phyloP scores from a whole-genome alignment of 92 coral and sea anemone genomes.

The Bergia puertoricense region DNA sequence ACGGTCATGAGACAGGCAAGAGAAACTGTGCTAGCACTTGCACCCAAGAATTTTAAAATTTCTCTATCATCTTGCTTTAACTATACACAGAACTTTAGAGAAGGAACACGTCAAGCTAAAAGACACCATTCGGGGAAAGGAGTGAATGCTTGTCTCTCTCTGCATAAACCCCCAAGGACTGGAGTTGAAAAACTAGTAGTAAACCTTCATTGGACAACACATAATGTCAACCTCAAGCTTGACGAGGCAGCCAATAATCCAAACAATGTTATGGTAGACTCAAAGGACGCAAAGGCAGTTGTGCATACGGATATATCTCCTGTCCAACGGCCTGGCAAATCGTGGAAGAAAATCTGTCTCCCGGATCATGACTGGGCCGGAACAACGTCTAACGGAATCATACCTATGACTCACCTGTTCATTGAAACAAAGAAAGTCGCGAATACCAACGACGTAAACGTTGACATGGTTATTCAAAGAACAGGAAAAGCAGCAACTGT shows the following conservation, averaged over 20 bases:
- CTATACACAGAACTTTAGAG: conserved; percentile 61
- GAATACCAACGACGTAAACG: neutral
- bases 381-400: conserved; percentile 53
- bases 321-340: conserved; percentile 72
- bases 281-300: conserved; percentile 73
- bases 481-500: conserved; percentile 11
- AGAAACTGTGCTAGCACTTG: conserved; percentile 50
- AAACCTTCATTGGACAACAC: conserved; percentile 68
- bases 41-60: conserved; percentile 57
- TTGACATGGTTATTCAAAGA: neutral
- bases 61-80: conserved; percentile 61
- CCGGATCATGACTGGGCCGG: conserved; percentile 68
- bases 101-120: conserved; percentile 64
- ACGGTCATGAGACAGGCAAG: conserved; percentile 52
- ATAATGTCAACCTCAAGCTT: conserved; percentile 67
- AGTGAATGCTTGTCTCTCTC: conserved; percentile 62
- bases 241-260: conserved; percentile 38
- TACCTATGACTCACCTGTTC: conserved; percentile 73
- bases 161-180: conserved; percentile 66
- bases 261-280: conserved; percentile 50
- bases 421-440: conserved; percentile 43
- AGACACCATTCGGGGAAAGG: conserved; percentile 70
- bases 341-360: conserved; percentile 52
- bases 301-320: conserved; percentile 62
- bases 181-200: conserved; percentile 67